phyloP scores from a whole-genome alignment of 2,113 vertebrate genomes.

The Poecile atricapillus region DNA sequence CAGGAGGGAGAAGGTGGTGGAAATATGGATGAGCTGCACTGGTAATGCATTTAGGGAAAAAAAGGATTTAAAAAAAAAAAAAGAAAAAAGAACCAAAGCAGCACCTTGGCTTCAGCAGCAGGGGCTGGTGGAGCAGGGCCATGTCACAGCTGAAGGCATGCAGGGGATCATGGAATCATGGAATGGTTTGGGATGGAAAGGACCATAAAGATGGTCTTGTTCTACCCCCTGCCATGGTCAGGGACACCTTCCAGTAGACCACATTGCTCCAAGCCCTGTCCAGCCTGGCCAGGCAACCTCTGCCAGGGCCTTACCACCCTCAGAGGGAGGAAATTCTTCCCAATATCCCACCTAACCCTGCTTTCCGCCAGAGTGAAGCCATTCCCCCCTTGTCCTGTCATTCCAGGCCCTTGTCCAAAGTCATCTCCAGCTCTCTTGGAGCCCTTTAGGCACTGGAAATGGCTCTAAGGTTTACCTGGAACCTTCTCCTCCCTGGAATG shows the following conservation, averaged over 20 bases:
- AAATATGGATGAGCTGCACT: not conserved
- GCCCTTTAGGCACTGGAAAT: not conserved
- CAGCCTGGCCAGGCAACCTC: not conserved
- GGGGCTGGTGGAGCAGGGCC: not conserved
- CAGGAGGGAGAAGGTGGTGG: not conserved
- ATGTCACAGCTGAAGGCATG: not conserved
- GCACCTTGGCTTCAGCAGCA: not conserved
- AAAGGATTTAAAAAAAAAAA: not conserved
- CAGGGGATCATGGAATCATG: not conserved
- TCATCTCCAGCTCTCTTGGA: not conserved
- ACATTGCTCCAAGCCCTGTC: not conserved
- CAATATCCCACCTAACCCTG: not conserved
- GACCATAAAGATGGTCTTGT: not conserved
- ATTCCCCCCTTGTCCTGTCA: fast-evolving
- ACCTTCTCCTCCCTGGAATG: not conserved
- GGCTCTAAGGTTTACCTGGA: not conserved
- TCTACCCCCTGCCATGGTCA: not conserved
- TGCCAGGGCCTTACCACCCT: not conserved
- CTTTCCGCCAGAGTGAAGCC: not conserved
- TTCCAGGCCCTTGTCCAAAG: not conserved
- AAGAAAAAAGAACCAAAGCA: not conserved
- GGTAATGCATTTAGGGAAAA: not conserved
- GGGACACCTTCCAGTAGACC: not conserved
- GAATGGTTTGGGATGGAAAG: not conserved
- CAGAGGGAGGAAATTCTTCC: not conserved